Evolutionary conservation across 2,797 vertebrate species (phyloP).

Genomic region (Graptemys geographica): DNA sequence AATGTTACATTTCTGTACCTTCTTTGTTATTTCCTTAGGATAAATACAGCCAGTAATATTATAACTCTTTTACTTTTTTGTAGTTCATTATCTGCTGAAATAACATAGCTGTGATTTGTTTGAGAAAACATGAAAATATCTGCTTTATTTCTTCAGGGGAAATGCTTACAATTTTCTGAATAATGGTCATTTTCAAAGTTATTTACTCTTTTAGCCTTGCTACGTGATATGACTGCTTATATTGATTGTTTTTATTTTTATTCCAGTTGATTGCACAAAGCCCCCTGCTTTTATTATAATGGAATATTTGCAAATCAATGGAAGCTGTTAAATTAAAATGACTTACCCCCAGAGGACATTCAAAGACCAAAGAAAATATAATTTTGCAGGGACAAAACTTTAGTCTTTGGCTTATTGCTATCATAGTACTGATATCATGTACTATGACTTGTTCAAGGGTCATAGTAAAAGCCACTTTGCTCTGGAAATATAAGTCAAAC

Average conservation of each 20-base stretch:
- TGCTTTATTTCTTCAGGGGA: slow-evolving; percentile 26
- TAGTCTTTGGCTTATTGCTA: slow-evolving; percentile 38
- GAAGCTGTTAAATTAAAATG: slow-evolving; percentile 67
- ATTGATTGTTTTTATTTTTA: slow-evolving; percentile 50
- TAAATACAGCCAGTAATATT: not conserved
- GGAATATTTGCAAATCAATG: slow-evolving; percentile 61
- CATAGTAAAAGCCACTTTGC: slow-evolving; percentile 1
- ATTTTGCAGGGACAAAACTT: slow-evolving; percentile 32
- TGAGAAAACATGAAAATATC: slow-evolving; percentile 2
- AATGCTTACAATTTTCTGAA: slow-evolving; percentile 7
- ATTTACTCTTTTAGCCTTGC: slow-evolving; percentile 42
- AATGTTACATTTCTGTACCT: not conserved
- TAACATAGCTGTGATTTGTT: not conserved
- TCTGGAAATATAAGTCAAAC: slow-evolving; percentile 1
- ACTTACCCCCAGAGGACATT: slow-evolving; percentile 45
- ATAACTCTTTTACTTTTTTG: not conserved
- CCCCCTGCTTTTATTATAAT: slow-evolving; percentile 56
- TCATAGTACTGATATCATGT: slow-evolving; percentile 8
- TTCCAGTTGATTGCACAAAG: slow-evolving; percentile 32
- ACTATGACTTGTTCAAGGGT: not conserved
- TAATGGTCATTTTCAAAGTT: slow-evolving; percentile 36
- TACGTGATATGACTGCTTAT: slow-evolving; percentile 31
- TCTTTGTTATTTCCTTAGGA: not conserved
- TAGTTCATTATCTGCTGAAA: slow-evolving; percentile 16
- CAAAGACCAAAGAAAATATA: slow-evolving; percentile 58